A percentile compares a stretch with the other conserved stretches of the same genome.
Conservation (phyloP, 2,113 vertebrate genomes). For the Tragelaphus strepsiceros region DNA sequence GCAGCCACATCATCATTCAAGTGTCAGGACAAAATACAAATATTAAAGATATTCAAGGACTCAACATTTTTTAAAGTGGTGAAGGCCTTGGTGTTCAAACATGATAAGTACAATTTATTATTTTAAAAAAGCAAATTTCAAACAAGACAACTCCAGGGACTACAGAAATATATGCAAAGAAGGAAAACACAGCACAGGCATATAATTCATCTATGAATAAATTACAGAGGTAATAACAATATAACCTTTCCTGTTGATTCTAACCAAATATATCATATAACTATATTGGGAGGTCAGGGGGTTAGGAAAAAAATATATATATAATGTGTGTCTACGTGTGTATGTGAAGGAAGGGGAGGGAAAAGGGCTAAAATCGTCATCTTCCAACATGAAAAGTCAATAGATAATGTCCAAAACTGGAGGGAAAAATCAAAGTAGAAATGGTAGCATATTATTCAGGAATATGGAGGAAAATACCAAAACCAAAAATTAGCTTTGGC, state of each 20-base stretch:
- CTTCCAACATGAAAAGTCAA: not conserved
- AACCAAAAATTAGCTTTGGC: not conserved
- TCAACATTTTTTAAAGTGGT: not conserved
- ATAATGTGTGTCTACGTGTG: fast-evolving
- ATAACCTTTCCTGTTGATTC: not conserved
- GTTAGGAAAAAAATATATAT: not conserved
- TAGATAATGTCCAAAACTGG: not conserved
- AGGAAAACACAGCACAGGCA: not conserved
- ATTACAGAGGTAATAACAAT: not conserved
- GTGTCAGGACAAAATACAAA: not conserved
- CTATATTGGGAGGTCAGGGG: not conserved
- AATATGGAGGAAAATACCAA: not conserved
- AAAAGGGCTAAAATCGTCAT: not conserved
- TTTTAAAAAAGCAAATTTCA: not conserved
- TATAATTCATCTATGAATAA: not conserved
- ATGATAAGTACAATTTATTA: not conserved
- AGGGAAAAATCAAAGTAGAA: not conserved
- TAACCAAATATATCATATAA: not conserved
- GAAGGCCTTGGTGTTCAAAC: not conserved
- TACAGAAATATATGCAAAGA: not conserved
- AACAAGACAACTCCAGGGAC: not conserved
- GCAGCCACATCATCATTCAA: not conserved
- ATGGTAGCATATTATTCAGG: not conserved
- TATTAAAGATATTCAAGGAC: not conserved
- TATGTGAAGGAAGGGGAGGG: not conserved